Conservation (phyloP, 2,113 vertebrate genomes). For the Paralichthys olivaceus region DNA sequence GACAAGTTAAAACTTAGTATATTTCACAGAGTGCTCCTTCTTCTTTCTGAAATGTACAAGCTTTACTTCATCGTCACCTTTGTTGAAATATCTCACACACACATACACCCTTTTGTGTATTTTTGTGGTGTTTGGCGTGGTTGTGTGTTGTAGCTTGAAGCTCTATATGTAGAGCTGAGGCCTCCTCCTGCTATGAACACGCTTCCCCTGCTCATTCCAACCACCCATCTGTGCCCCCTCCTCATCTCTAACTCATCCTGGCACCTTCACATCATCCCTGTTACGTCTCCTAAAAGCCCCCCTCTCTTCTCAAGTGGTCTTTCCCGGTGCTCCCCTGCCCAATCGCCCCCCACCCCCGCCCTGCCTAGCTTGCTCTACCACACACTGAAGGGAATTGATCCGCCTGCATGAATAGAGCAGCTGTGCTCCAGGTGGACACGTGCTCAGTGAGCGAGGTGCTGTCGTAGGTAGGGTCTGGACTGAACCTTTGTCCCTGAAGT, state of each 20-base stretch:
- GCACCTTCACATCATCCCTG: conserved; percentile 4
- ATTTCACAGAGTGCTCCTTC: no score
- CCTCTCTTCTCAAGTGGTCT: conserved; percentile 28
- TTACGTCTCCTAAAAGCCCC: conserved; percentile 23
- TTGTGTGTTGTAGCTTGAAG: conserved; percentile 47
- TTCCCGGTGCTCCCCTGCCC: conserved; percentile 17
- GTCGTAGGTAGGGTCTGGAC: conserved; percentile 61
- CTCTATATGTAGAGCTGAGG: conserved; percentile 21
- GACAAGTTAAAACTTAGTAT: no score
- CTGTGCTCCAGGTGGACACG: conserved; percentile 56
- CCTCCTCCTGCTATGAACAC: conserved; percentile 56
- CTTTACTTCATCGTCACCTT: conserved; percentile 7
- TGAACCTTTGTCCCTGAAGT: conserved; percentile 42
- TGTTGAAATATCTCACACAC: conserved; percentile 26
- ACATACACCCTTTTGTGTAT: background rate
- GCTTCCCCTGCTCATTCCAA: conserved; percentile 54
- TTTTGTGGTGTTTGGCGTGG: conserved; percentile 40
- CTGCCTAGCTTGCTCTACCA: conserved; percentile 59
- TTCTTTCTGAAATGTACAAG: background rate
- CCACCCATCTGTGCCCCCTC: conserved; percentile 50
- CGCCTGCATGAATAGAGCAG: conserved; percentile 69
- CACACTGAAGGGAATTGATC: conserved; percentile 56
- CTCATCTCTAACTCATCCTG: conserved; percentile 18
- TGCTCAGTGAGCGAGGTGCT: conserved; percentile 62
- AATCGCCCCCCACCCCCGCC: background rate